These are phyloP conservation scores for Osmoderma eremita DNA, from an alignment of 2,888 invertebrate species.

Conservation along the genomic window DNA sequence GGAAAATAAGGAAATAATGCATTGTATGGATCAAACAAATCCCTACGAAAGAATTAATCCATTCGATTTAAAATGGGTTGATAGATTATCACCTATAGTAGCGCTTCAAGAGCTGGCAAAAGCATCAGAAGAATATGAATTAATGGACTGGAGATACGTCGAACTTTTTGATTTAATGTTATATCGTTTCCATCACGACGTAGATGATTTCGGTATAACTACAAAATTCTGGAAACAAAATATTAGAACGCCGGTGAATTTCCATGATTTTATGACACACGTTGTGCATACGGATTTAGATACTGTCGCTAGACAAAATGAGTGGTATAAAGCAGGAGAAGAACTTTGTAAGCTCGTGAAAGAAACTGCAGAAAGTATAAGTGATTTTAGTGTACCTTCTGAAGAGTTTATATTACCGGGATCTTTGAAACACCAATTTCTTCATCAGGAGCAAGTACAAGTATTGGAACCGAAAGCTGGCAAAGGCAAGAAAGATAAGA, in stretches of 20 bases:
- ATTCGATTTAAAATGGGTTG: slow-evolving; percentile 36
- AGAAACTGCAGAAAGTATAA: slow-evolving; percentile 15
- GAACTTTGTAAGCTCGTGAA: slow-evolving; percentile 21
- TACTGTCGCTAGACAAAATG: slow-evolving; percentile 24
- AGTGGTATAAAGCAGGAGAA: slow-evolving; percentile 14
- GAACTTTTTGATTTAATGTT: slow-evolving; percentile 35
- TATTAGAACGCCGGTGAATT: slow-evolving; percentile 33
- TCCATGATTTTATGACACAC: slow-evolving; percentile 34
- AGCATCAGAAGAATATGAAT: slow-evolving; percentile 31
- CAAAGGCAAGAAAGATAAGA: slow-evolving; percentile 23
- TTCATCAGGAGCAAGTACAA: neutral
- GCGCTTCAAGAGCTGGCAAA: slow-evolving; percentile 33
- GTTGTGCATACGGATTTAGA: slow-evolving; percentile 26
- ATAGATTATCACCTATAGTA: slow-evolving; percentile 33
- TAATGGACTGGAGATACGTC: slow-evolving; percentile 30
- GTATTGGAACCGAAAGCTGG: neutral
- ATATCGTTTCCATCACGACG: slow-evolving; percentile 41
- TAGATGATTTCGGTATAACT: slow-evolving; percentile 38
- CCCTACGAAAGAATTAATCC: slow-evolving; percentile 33
- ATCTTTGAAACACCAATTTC: slow-evolving; percentile 28
- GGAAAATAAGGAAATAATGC: slow-evolving; percentile 1
- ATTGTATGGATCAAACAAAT: slow-evolving; percentile 21
- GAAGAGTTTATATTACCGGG: slow-evolving; percentile 38
- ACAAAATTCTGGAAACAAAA: slow-evolving; percentile 31
- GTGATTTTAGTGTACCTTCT: slow-evolving; percentile 15